phyloP scores from a whole-genome alignment of 1,140 invertebrate genomes.

The Rhyacophila brunnea region DNA sequence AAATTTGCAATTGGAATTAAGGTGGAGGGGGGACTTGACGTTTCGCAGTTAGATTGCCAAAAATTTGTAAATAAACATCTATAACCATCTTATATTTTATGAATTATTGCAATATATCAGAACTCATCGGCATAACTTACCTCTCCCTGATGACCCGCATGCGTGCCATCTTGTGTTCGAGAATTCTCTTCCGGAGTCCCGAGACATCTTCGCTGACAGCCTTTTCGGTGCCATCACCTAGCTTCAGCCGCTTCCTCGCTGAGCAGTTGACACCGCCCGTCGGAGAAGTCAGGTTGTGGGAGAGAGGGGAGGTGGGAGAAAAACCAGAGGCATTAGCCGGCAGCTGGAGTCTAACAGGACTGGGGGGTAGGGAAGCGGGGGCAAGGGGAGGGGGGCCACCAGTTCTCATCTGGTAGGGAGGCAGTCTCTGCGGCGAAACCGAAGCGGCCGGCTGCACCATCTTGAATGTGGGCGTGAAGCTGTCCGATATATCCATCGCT shows the following conservation, averaged over 20 bases:
- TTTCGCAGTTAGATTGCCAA: no score
- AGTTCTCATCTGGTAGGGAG: slow-evolving; percentile 4
- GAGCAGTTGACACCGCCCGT: slow-evolving; percentile 40
- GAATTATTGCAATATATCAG: no score
- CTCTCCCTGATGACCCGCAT: slow-evolving; percentile 52
- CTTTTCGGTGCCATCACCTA: slow-evolving; percentile 43
- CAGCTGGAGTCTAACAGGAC: background rate
- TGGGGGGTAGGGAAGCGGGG: background rate
- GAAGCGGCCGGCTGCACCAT: background rate
- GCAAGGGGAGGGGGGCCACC: background rate
- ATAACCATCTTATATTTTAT: no score
- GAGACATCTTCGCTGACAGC: slow-evolving; percentile 38
- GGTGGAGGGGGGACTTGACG: no score
- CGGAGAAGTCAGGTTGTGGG: slow-evolving; percentile 31
- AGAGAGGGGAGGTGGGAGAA: slow-evolving; percentile 15
- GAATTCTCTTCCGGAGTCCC: slow-evolving; percentile 44
- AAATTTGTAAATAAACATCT: no score
- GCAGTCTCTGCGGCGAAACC: background rate
- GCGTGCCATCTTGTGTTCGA: slow-evolving; percentile 51
- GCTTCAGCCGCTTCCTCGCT: slow-evolving; percentile 44
- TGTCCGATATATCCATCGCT: slow-evolving; percentile 27
- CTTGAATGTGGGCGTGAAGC: background rate
- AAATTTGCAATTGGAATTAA: no score
- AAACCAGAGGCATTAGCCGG: background rate
- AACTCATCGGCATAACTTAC: slow-evolving; percentile 25